Base-by-base conservation (phyloP, 2,797 vertebrate genomes). In the Silurus lanzhouensis region DNA sequence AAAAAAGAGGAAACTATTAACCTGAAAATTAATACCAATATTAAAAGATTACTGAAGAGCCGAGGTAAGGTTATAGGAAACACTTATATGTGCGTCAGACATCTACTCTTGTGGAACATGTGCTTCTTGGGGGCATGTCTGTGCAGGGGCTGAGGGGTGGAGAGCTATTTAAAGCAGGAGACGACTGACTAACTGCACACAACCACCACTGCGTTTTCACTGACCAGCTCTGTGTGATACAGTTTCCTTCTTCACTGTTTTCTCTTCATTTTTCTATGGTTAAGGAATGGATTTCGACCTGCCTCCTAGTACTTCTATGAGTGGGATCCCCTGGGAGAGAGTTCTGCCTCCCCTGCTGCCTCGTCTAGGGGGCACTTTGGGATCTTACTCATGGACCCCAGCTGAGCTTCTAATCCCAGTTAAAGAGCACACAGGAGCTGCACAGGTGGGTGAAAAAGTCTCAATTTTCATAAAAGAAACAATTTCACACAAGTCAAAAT, bases 241-340 rank as follows among this genome's bases (percentile, higher is more conserved):
- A 9, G 44, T 68, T 22, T 22, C 64, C 20, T 0, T 2, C 2
- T 12, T n/a, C 6, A 4, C 5, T 2, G 4, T 31, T 67, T 22
- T 12, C 70, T 1, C 3, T 38, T n/a, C 4, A 31, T 63, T 2
- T 10, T 38, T 19, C 10, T 9, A 3, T 9, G 91, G 88, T 48
- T 77, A 88, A 66, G 78, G 85, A 86, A 96, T 96, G 95, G 94
- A 95, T 89, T 95, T 95, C 88, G 91, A 94, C 66, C 87, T 94
- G 83, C 93, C 93, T 70, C 86, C 90, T 66, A 91, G 88, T 66
- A 67, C 93, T 55, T 89, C 93, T 9, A 72, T 84, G 74, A 90
- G 86, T 31, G 93, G 92, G 57, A 94, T 95, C 88, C 92, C 91
- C 8, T 95, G 94, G 95, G 94, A 95, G 83, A 92, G 93, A 87